Conservation (phyloP, 2,797 vertebrate species). For the Amphiprion clarkii region DNA sequence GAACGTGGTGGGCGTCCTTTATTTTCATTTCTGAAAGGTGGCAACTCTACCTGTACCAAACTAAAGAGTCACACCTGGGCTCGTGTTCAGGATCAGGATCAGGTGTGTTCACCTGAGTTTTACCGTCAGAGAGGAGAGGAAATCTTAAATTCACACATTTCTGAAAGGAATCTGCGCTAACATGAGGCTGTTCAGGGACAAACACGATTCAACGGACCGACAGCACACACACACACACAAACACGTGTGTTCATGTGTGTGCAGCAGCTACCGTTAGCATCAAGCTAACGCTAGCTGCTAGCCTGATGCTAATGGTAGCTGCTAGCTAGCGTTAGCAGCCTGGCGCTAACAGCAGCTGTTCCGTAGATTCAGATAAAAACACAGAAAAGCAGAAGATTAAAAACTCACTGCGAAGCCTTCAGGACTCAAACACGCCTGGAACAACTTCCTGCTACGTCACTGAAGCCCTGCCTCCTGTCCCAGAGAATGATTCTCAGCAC, state of each 20-base stretch:
- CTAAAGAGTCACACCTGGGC: accelerated
- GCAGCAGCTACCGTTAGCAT: too few species aligned
- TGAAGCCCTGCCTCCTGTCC: constrained; percentile 41
- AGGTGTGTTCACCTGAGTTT: accelerated
- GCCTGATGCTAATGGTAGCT: too few species aligned
- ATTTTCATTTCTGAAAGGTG: too few species aligned
- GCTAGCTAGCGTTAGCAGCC: too few species aligned
- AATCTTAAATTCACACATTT: background rate
- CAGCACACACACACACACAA: too few species aligned
- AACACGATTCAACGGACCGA: background rate
- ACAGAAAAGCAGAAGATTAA: accelerated
- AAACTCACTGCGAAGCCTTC: constrained; percentile 34
- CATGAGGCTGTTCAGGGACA: background rate
- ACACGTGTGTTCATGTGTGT: too few species aligned
- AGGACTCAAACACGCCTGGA: constrained; percentile 21
- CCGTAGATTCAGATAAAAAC: background rate
- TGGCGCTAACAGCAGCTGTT: background rate
- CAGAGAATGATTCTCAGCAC: background rate
- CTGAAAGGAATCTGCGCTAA: background rate
- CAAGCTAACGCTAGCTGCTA: too few species aligned
- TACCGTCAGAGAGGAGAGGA: background rate
- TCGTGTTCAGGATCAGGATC: accelerated
- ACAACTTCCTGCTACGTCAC: constrained; percentile 62
- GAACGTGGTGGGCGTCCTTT: too few species aligned
- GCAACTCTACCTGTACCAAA: background rate